Conservation (phyloP, 1,140 invertebrate genomes). For the Leucophenga varia region DNA sequence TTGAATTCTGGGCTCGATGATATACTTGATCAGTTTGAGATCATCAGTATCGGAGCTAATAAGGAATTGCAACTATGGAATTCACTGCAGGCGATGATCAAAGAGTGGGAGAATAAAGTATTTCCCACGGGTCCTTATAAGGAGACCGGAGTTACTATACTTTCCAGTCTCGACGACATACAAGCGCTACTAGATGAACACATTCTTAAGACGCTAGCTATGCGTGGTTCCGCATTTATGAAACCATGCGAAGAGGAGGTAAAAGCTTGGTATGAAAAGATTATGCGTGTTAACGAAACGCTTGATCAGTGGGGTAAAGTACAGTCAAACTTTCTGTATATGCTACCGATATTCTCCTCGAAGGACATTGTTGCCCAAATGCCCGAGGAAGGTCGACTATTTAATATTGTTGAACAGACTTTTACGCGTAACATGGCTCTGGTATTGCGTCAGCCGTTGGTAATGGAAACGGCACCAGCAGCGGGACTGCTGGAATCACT, state of each 20-base stretch:
- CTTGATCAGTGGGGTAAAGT: conserved; percentile 88
- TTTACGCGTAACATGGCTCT: conserved; percentile 78
- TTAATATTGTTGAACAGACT: conserved; percentile 72
- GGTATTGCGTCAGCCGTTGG: conserved; percentile 71
- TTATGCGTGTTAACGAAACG: conserved; percentile 75
- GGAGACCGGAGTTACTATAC: conserved; percentile 76
- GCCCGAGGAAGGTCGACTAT: conserved; percentile 84
- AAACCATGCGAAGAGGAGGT: conserved; percentile 83
- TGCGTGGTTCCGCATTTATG: conserved; percentile 89
- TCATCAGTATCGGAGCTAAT: conserved; percentile 84
- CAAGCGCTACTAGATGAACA: conserved; percentile 86
- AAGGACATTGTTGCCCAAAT: conserved; percentile 92
- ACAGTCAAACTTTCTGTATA: conserved; percentile 87
- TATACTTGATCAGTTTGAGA: conserved; percentile 78
- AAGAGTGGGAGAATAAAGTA: conserved; percentile 78
- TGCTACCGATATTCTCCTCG: conserved; percentile 90
- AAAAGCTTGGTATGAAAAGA: conserved; percentile 78
- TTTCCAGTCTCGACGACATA: conserved; percentile 82
- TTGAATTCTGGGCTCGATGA: conserved; percentile 73
- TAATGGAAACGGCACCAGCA: conserved; percentile 72
- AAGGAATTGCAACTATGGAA: conserved; percentile 83
- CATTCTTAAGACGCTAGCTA: conserved; percentile 83
- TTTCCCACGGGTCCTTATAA: conserved; percentile 75
- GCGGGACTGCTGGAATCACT: conserved; percentile 75
- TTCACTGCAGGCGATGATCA: conserved; percentile 78